Percentiles rank a stretch among this genome's conserved stretches.
phyloP scores from a whole-genome alignment of 2,113 vertebrate genomes.

The Xiphophorus maculatus region DNA sequence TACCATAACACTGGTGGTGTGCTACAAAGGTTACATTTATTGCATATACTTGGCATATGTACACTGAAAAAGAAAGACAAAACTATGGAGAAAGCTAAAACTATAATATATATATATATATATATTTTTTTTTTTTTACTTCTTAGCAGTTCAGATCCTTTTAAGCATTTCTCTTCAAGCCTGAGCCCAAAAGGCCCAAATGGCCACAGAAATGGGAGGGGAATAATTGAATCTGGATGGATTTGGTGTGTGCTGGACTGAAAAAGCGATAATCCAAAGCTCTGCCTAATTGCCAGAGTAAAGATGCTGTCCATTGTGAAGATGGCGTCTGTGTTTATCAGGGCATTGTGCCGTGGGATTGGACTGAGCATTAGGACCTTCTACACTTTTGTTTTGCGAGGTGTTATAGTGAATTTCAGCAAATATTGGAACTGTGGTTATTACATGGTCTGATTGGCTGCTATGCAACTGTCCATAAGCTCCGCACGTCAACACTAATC shows the following conservation, averaged over 20 bases:
- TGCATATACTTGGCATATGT: constrained; percentile 59
- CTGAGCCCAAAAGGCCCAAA: constrained; percentile 54
- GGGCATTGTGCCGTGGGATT: constrained; percentile 65
- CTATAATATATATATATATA: too few species aligned
- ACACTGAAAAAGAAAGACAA: constrained; percentile 10
- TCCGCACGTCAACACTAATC: constrained; percentile 60
- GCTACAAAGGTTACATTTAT: constrained; percentile 55
- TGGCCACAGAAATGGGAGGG: constrained; percentile 50
- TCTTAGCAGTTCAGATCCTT: constrained; percentile 49
- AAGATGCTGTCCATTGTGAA: constrained; percentile 67
- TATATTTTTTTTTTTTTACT: constrained; percentile 29
- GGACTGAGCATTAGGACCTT: constrained; percentile 61
- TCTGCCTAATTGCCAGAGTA: constrained; percentile 77
- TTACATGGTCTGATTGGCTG: constrained; percentile 73
- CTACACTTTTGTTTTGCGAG: constrained; percentile 69
- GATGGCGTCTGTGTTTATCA: constrained; percentile 59
- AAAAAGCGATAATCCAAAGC: constrained; percentile 68
- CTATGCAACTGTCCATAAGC: constrained; percentile 60
- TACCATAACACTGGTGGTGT: constrained; percentile 37
- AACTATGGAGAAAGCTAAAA: background rate
- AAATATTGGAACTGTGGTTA: constrained; percentile 67
- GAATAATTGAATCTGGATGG: constrained; percentile 71
- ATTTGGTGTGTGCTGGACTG: constrained; percentile 66
- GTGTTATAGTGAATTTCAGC: constrained; percentile 72
- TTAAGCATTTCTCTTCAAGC: constrained; percentile 36